phyloP scores from a whole-genome alignment of 1,140 invertebrate genomes.

The Heliconius nattereri region DNA sequence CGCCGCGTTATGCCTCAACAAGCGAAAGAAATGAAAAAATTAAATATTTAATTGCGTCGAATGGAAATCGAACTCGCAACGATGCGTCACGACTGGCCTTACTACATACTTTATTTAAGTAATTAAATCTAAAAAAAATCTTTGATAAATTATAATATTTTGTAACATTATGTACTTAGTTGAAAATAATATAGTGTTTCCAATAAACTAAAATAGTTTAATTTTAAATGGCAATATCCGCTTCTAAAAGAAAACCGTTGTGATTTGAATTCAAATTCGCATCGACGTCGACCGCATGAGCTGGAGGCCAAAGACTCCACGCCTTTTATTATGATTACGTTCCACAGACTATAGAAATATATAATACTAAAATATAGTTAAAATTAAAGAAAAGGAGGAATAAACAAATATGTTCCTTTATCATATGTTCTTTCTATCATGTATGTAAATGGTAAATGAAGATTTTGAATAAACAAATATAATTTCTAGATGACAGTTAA shows the following conservation, averaged over 20 bases:
- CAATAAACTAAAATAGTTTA: not conserved
- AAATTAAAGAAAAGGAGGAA: not conserved
- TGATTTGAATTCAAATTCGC: constrained; percentile 67
- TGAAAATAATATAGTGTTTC: not conserved
- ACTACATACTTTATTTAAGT: no score
- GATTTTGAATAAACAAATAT: no score
- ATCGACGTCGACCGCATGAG: constrained; percentile 45
- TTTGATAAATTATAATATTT: not conserved
- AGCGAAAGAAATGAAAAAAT: no score
- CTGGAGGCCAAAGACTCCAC: constrained; percentile 50
- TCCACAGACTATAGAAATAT: not conserved
- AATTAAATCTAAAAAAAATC: not conserved
- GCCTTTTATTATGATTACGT: constrained; percentile 26
- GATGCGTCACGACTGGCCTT: no score
- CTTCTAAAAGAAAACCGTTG: constrained; percentile 54
- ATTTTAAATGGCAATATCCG: constrained; percentile 46
- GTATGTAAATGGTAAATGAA: no score
- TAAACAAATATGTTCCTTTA: not conserved
- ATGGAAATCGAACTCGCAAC: no score
- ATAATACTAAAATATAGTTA: not conserved
- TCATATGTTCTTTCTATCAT: no score
- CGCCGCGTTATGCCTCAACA: no score
- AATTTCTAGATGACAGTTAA: no score
- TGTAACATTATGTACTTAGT: not conserved
- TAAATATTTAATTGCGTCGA: no score